These are phyloP conservation scores for Andrena marginata DNA, from an alignment of 2,888 invertebrate species.

Conservation along the genomic window DNA sequence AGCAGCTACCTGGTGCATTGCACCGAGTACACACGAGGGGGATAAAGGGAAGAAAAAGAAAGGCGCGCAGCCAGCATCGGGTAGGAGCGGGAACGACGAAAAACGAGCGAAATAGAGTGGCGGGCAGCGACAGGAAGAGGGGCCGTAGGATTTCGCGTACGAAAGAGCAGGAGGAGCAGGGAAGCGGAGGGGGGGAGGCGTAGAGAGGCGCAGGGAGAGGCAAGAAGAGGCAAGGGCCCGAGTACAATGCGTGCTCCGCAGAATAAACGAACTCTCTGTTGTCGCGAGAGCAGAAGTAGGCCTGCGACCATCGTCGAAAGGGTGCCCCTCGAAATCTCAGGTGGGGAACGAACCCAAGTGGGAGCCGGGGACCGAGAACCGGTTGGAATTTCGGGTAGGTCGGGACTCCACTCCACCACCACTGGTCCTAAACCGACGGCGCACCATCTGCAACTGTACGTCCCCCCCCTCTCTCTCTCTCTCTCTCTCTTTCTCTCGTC, in stretches of 20 bases:
- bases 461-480: constrained; percentile 24
- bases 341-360: constrained; percentile 36
- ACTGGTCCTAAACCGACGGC: constrained; percentile 24
- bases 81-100: constrained; percentile 24
- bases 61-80: not conserved
- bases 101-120: constrained; percentile 35
- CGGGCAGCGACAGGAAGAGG: constrained; percentile 22
- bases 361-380: constrained; percentile 57
- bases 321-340: constrained; percentile 48
- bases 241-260: constrained; percentile 80
- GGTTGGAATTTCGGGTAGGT: constrained; percentile 81
- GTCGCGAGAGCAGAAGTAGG: constrained; percentile 67
- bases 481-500: constrained; percentile 30
- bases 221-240: constrained; percentile 80
- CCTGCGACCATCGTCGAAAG: constrained; percentile 63
- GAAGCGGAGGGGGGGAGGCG: constrained; percentile 71
- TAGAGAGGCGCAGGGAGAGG: constrained; percentile 55
- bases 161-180: constrained; percentile 46
- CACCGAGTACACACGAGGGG: constrained; percentile 36
- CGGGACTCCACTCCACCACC: constrained; percentile 54
- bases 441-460: constrained; percentile 31
- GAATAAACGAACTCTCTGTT: constrained; percentile 77
- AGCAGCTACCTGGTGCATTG: constrained; percentile 54
- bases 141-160: constrained; percentile 46
- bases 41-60: constrained; percentile 8